These are phyloP conservation scores for Synodontis membranacea DNA, from an alignment of 2,113 vertebrate genomes.

Conservation along the genomic window DNA sequence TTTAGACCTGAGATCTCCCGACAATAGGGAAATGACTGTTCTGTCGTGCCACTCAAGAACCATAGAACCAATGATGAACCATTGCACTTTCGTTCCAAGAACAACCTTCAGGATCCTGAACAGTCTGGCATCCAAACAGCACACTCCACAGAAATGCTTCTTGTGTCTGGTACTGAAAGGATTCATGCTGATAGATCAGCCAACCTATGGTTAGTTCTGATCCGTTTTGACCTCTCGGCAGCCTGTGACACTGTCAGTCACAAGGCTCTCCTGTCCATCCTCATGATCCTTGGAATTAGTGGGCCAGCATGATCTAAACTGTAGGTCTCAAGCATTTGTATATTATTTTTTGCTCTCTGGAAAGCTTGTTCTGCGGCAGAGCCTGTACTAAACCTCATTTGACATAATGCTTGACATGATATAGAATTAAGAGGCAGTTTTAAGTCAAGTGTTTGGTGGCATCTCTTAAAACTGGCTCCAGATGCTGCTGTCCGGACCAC, in stretches of 20 bases:
- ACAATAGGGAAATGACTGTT: background rate
- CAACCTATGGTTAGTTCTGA: background rate
- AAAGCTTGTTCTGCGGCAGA: background rate
- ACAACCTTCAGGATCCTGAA: background rate
- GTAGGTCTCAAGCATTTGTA: too few relatives aligned
- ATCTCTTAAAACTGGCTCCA: constrained; percentile 30
- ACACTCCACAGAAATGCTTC: background rate
- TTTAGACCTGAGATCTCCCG: background rate
- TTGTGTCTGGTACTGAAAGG: background rate
- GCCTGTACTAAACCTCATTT: background rate
- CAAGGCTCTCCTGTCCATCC: background rate
- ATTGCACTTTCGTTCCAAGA: background rate
- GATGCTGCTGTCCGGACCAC: background rate
- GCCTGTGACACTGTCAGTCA: background rate
- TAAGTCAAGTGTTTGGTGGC: constrained; percentile 33
- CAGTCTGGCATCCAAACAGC: background rate
- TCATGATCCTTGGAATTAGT: background rate
- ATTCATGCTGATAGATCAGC: background rate
- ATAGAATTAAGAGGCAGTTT: constrained; percentile 22
- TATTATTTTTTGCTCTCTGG: background rate
- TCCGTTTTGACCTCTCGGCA: background rate
- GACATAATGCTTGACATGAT: background rate
- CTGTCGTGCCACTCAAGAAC: background rate
- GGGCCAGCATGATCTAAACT: background rate
- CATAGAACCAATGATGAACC: background rate